phyloP scores from a whole-genome alignment of 1,140 invertebrate species.

The Bombus polaris region DNA sequence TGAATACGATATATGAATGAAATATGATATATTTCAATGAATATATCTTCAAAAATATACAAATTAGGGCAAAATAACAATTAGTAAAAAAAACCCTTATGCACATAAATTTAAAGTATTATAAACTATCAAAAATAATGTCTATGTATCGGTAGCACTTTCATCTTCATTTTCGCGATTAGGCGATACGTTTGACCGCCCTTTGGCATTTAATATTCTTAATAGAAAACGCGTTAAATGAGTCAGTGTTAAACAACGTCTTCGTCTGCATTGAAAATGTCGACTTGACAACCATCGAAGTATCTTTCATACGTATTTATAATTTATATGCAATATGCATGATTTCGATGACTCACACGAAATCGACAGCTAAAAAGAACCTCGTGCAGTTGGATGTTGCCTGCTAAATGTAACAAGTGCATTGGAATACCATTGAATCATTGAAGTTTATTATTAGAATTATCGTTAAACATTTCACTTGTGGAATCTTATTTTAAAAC shows the following conservation, averaged over 20 bases:
- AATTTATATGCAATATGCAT: conserved; percentile 33
- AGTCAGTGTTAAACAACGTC: conserved; percentile 1
- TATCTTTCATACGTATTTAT: neutral
- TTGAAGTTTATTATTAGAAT: neutral
- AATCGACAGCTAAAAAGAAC: neutral
- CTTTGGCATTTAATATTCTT: neutral
- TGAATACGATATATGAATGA: too few species aligned
- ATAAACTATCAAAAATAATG: neutral
- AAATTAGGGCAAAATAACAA: too few species aligned
- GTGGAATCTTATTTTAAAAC: neutral
- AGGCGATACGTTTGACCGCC: neutral
- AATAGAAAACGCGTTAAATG: conserved; percentile 9
- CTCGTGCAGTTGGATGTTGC: too few species aligned
- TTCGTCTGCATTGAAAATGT: conserved; percentile 25
- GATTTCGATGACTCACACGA: conserved; percentile 38
- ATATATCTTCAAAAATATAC: too few species aligned
- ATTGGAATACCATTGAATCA: neutral
- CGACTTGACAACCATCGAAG: conserved; percentile 12
- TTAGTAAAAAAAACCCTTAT: too few species aligned
- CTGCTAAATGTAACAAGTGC: neutral
- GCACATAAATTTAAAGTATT: neutral
- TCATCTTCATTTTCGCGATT: neutral
- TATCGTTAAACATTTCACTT: neutral
- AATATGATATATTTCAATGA: too few species aligned
- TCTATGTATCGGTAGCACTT: neutral